Conservation (phyloP, 2,888 invertebrate genomes). For the Diadromus collaris region DNA sequence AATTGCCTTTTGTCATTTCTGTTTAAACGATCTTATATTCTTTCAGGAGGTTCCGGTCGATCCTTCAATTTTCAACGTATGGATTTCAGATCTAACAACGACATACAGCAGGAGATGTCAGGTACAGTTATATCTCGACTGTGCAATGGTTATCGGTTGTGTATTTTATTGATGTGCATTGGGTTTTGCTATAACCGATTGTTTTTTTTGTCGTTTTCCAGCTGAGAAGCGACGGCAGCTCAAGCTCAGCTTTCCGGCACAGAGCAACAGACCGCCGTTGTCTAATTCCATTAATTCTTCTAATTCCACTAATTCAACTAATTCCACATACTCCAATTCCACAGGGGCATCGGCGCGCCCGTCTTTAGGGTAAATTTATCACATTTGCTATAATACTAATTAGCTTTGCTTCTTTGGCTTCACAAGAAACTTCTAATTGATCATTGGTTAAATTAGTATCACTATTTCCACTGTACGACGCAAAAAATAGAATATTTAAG, state of each 20-base stretch:
- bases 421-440: neutral
- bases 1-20: neutral
- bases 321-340: constrained; percentile 79
- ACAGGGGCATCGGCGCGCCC: constrained; percentile 72
- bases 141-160: neutral
- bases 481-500: too few relatives aligned
- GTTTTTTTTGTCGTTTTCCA: constrained; percentile 70
- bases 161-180: neutral
- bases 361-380: constrained; percentile 70
- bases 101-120: constrained; percentile 78
- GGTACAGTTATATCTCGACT: constrained; percentile 66
- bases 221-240: constrained; percentile 83
- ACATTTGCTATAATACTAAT: neutral
- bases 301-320: constrained; percentile 73
- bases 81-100: constrained; percentile 77
- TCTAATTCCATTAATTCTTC: constrained; percentile 77
- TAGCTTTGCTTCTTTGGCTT: neutral
- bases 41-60: constrained; percentile 73
- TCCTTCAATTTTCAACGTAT: constrained; percentile 76
- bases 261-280: constrained; percentile 79
- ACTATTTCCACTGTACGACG: neutral
- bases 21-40: neutral
- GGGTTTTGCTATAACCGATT: constrained; percentile 6
- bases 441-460: neutral
- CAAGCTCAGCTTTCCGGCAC: constrained; percentile 82